These are phyloP conservation scores for Odontamblyopus lacepedii DNA, from an alignment of 2,797 vertebrate genomes.

Conservation along the genomic window DNA sequence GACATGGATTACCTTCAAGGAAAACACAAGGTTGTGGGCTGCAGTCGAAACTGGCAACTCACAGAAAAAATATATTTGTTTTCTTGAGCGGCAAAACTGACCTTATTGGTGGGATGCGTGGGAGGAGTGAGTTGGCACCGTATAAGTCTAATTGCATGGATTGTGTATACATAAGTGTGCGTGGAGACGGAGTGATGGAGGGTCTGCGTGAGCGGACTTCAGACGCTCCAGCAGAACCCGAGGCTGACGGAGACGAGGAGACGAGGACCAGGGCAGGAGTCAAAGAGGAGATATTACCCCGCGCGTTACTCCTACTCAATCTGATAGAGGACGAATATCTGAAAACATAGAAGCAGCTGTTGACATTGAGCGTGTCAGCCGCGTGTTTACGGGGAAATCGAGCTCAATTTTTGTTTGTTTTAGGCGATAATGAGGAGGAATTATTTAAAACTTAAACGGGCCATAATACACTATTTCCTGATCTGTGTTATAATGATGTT, in stretches of 20 bases:
- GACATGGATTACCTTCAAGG: conserved; percentile 27
- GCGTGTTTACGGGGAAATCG: conserved; percentile 22
- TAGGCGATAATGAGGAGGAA: too few relatives aligned
- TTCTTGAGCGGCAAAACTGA: conserved; percentile 62
- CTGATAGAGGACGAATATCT: conserved; percentile 28
- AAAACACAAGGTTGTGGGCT: conserved; percentile 33
- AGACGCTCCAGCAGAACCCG: conserved; percentile 56
- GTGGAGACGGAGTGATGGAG: background rate
- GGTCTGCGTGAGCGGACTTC: conserved; percentile 65
- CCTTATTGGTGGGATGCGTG: conserved; percentile 64
- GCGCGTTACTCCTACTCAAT: conserved; percentile 59
- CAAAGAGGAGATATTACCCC: conserved; percentile 69
- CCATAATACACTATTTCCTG: too few relatives aligned
- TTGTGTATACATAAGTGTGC: conserved; percentile 24
- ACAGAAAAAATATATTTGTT: conserved; percentile 57
- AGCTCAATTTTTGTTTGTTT: background rate
- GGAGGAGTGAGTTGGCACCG: conserved; percentile 63
- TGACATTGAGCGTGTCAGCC: conserved; percentile 15
- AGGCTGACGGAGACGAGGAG: conserved; percentile 37
- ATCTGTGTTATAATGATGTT: too few relatives aligned
- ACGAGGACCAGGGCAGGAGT: conserved; percentile 63
- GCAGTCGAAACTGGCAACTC: conserved; percentile 38
- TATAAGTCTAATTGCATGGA: conserved; percentile 64
- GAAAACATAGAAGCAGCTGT: conserved; percentile 41
- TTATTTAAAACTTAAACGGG: too few relatives aligned